Conservation (phyloP, 2,797 vertebrate genomes). For the Arctocebus calabarensis region DNA sequence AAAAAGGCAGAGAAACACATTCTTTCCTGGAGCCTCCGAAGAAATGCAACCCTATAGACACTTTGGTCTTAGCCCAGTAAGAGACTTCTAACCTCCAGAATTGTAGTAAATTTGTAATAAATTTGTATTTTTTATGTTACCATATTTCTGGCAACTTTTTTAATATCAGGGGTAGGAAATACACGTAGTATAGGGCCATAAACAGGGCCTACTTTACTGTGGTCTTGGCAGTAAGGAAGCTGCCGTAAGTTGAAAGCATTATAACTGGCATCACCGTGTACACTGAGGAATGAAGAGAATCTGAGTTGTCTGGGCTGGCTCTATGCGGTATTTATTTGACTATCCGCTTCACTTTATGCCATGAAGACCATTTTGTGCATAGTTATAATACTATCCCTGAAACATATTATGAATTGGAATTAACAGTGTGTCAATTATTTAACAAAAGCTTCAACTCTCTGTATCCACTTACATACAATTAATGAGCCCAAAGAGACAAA, state of each 20-base stretch:
- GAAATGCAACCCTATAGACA: neutral
- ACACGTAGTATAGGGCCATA: neutral
- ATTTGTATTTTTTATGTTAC: neutral
- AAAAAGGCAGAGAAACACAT: neutral
- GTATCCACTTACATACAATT: conserved; percentile 57
- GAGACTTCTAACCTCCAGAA: neutral
- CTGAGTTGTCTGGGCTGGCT: neutral
- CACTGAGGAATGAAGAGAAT: neutral
- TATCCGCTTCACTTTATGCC: neutral
- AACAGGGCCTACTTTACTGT: neutral
- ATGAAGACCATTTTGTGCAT: neutral
- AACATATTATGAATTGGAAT: conserved; percentile 52
- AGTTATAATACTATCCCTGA: conserved; percentile 34
- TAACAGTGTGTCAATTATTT: conserved; percentile 63
- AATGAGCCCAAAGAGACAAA: conserved; percentile 59
- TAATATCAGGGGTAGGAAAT: neutral
- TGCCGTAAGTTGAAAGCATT: neutral
- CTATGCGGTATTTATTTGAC: neutral
- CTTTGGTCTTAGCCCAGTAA: neutral
- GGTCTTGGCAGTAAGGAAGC: neutral
- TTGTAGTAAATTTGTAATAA: neutral
- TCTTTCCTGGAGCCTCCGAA: neutral
- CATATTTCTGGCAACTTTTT: neutral
- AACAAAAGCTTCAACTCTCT: conserved; percentile 50
- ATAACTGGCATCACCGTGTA: neutral